phyloP scores from a whole-genome alignment of 2,797 vertebrate species.

The Xiphorhynchus erythropygius region DNA sequence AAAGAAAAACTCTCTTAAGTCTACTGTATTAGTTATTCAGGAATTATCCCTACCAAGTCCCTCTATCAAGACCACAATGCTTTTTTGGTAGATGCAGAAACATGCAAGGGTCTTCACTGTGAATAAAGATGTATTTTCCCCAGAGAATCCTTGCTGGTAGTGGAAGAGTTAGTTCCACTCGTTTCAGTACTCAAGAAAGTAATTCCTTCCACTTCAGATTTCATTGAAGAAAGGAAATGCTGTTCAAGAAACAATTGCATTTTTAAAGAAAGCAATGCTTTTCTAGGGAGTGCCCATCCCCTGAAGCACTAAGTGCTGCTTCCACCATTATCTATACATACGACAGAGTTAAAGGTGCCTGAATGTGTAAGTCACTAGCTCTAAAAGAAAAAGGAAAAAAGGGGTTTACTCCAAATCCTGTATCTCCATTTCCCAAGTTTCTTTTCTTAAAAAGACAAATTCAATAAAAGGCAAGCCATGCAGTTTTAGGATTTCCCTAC shows the following conservation, averaged over 20 bases:
- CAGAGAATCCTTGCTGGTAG: background rate
- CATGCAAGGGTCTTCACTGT: background rate
- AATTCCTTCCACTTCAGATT: background rate
- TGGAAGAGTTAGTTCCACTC: background rate
- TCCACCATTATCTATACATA: background rate
- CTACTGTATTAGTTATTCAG: background rate
- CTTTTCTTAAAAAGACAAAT: background rate
- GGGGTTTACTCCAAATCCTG: background rate
- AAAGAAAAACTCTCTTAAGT: background rate
- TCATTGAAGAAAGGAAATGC: background rate
- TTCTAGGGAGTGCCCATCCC: background rate
- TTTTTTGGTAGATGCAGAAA: background rate
- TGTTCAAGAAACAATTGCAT: background rate
- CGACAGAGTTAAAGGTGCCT: background rate
- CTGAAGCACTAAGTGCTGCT: background rate
- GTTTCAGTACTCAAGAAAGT: background rate
- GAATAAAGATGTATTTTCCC: background rate
- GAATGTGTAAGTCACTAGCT: background rate
- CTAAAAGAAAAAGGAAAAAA: background rate
- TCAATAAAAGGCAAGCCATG: background rate
- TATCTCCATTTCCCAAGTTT: background rate
- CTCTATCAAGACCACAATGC: rapidly evolving
- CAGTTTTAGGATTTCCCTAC: background rate
- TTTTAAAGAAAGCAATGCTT: background rate
- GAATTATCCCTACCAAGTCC: background rate